phyloP scores from a whole-genome alignment of 2,113 vertebrate genomes.

The Oostethus manadensis region DNA sequence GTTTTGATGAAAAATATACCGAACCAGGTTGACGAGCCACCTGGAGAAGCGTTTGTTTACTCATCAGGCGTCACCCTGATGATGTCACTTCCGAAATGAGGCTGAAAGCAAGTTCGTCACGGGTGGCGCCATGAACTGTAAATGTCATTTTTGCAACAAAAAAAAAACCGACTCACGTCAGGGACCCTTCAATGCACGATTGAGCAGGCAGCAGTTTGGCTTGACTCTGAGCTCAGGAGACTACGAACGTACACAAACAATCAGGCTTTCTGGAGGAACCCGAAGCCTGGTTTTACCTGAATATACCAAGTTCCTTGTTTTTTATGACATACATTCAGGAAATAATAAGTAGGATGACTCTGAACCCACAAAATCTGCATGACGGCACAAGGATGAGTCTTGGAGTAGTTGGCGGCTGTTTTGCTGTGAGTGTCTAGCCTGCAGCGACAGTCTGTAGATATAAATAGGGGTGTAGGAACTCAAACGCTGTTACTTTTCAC shows the following conservation, averaged over 20 bases:
- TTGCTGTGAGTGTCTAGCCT: constrained; percentile 33
- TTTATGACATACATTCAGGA: background rate
- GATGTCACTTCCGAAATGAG: too few species aligned
- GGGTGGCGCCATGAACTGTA: too few species aligned
- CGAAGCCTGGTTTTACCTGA: background rate
- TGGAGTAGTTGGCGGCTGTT: constrained; percentile 25
- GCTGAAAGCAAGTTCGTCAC: too few species aligned
- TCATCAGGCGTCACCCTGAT: too few species aligned
- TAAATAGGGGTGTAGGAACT: constrained; percentile 43
- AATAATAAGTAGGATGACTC: too few species aligned
- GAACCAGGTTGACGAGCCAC: too few species aligned
- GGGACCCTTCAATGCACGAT: constrained; percentile 19
- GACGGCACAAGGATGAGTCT: constrained; percentile 20
- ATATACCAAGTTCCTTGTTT: background rate
- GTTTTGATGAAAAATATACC: too few species aligned
- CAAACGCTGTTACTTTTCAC: constrained; percentile 17
- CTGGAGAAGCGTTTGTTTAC: too few species aligned
- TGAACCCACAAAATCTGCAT: constrained; percentile 28
- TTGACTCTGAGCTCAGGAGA: background rate
- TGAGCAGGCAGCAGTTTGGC: constrained; percentile 7
- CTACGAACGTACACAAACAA: background rate
- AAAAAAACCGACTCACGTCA: too few species aligned
- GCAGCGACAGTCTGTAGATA: constrained; percentile 45
- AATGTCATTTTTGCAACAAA: too few species aligned
- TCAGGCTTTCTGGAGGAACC: background rate